Base-by-base conservation (phyloP, 2,113 vertebrate species). In the Percopsis transmontana region DNA sequence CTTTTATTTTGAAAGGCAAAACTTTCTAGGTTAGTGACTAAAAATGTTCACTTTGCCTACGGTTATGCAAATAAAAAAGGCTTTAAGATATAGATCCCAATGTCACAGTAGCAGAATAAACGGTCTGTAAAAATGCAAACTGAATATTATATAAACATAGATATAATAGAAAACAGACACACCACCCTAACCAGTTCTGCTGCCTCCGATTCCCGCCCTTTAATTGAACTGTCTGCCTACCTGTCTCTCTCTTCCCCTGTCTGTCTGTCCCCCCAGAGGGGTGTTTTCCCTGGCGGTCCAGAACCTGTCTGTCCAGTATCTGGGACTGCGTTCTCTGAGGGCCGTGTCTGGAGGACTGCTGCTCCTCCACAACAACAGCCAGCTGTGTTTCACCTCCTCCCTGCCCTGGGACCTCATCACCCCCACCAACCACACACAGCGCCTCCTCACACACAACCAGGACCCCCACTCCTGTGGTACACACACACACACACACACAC, bases 341-440 rank as follows among this genome's bases (percentile, higher is more conserved):
- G 95, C 95, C 27, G 85, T 99, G 85, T 94, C 94, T 72, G 96
- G 95, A 0, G 97, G 97, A 21, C 88, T 98, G 87, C 94, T 95
- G 15, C 93, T 99, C 8, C 50, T 98, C 68, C 92, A 97, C 84
- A 94, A 89, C 82, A 98, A 98, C 71, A 70, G 91, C 41, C 87
- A 75, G 56, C 92, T 99, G 64, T 99, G 97, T 87, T 97, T 96
- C 80, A 91, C 93, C 1, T 86, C 87, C 60, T 94, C 93, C 7
- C 86, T 96, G 56, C 94, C 93, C 21, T 99, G 96, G 97, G 58
- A 53, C 90, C 98, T 66, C 94, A 96, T 50, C 92, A 91, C 64
- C 94, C 94, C 21, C 85, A 79, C 72, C 90, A 93, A 10, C 94
- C 93, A 23, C 94, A 20, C 94, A 74, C 91, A 85, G 50, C 90